Base-by-base conservation (phyloP, 1,140 invertebrate genomes). In the Calliphora vicina region DNA sequence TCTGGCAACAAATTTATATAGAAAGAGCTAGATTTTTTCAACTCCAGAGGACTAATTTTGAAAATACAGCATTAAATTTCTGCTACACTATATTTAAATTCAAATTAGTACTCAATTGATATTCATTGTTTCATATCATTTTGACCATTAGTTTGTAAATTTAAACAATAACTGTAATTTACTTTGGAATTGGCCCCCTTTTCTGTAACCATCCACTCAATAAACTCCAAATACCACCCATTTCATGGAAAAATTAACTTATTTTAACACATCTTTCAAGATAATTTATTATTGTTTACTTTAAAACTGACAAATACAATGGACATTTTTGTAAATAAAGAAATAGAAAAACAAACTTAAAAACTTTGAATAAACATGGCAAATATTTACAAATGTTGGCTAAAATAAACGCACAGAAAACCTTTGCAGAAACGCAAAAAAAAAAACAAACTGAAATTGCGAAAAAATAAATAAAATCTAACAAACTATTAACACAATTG, bases 401-500 rank as follows among this genome's bases (percentile, higher is more conserved):
- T 57, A 57, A 15, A 57, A 57, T n/a, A 57, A n/a, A 57, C 50
- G 50, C 50, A 57, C n/a, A 57, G n/a, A n/a, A n/a, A n/a, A 57
- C n/a, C 20, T 23, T 23, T 23, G 20, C 1, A 67, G 20, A n/a
- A 67, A 67, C 20, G 23, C n/a, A 67, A 67, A 20, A 67, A 23
- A 4, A 23, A 67, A 67, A 67, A 57, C 50, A 15, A 57, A 57
- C 50, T n/a, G n/a, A 61, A 61, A n/a, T 17, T 15, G 10, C 6
- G 17, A n/a, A n/a, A n/a, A 61, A 61, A n/a, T n/a, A n/a, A 57
- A 57, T 15, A 67, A 67, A 67, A 67, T 67, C 20, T 67, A 67
- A 67, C 61, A 67, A 67, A 67, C 61, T 67, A 67, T 67, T 67
- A 67, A 67, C 61, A 67, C 61, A 67, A 20, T 67, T 67, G 61